These are phyloP conservation scores for Anoncus sp. DNA, from an alignment of 2,888 invertebrate species.

Conservation along the genomic window DNA sequence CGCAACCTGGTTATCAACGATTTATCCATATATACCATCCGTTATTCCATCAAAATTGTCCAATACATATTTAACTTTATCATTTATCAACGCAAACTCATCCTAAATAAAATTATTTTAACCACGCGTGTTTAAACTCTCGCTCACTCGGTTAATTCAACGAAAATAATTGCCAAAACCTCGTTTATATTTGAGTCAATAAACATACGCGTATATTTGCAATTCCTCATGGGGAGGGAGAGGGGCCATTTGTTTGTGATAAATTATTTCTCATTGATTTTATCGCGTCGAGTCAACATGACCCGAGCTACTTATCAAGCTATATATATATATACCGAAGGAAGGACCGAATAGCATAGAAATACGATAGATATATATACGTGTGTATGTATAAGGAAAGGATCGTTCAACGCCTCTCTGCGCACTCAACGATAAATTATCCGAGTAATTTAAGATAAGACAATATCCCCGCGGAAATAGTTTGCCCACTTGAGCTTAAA, in stretches of 20 bases:
- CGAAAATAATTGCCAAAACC: no score
- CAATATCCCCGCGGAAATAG: conserved; percentile 25
- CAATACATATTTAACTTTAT: no score
- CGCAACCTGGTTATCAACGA: no score
- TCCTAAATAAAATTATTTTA: no score
- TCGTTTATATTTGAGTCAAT: no score
- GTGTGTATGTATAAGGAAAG: not conserved
- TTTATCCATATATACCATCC: no score
- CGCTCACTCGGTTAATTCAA: no score
- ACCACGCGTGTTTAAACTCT: no score
- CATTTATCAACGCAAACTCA: no score
- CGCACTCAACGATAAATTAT: conserved; percentile 39
- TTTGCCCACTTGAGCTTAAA: conserved; percentile 4
- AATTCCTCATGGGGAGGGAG: no score
- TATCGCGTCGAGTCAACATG: conserved; percentile 37
- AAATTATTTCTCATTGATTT: conserved; percentile 45
- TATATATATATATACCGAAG: not conserved
- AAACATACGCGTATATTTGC: not conserved
- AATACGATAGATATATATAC: conserved; percentile 14
- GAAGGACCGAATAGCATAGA: conserved; percentile 6
- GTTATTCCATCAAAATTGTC: no score
- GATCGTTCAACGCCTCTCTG: conserved; percentile 32
- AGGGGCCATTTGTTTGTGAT: conserved; percentile 3
- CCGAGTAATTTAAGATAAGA: conserved; percentile 39
- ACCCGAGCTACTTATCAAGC: conserved; percentile 26